Conservation (phyloP, 2,113 vertebrate species). For the Epinephelus lanceolatus region DNA sequence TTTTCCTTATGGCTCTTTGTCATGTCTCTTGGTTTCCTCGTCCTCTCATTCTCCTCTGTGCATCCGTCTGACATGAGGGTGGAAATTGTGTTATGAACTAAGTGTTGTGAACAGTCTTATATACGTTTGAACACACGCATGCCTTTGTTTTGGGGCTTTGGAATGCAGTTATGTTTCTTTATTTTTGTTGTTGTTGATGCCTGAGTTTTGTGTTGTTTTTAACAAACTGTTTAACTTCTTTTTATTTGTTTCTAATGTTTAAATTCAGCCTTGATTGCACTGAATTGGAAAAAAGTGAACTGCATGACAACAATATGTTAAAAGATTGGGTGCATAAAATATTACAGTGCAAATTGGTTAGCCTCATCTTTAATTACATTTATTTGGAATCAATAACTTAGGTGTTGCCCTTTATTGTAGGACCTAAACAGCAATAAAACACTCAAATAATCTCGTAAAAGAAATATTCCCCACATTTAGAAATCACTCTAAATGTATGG, state of each 20-base stretch:
- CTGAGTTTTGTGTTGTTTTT: constrained; percentile 5
- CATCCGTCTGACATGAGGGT: constrained; percentile 33
- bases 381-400: neutral
- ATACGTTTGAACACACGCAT: constrained; percentile 49
- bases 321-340: neutral
- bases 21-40: neutral
- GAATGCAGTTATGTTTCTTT: constrained; percentile 12
- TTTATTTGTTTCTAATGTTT: neutral
- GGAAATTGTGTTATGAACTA: neutral
- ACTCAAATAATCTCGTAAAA: too few species aligned
- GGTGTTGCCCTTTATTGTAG: neutral
- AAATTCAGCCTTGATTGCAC: neutral
- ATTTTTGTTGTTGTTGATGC: neutral
- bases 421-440: neutral
- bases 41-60: constrained; percentile 26
- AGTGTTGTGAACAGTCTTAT: neutral
- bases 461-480: neutral
- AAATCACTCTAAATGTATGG: neutral
- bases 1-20: constrained; percentile 11
- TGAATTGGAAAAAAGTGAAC: neutral
- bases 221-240: neutral
- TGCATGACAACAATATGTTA: neutral
- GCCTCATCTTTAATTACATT: neutral
- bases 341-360: neutral
- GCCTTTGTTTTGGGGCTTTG: constrained; percentile 23